These are phyloP conservation scores for Burhinus oedicnemus DNA, from an alignment of 2,113 vertebrate genomes.

Conservation along the genomic window DNA sequence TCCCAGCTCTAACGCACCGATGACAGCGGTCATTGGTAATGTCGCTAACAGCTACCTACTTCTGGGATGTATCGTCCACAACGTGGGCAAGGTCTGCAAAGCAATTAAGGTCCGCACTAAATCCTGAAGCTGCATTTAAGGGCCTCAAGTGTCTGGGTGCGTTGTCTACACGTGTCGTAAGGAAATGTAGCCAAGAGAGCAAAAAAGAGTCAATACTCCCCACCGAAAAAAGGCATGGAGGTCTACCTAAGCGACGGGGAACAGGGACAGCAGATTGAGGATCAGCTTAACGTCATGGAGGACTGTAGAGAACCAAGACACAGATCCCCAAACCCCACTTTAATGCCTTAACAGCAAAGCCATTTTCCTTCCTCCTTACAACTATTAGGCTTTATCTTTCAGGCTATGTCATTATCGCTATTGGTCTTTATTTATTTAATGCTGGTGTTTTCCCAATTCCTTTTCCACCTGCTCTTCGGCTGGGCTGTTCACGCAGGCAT, in stretches of 20 bases:
- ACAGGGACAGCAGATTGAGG: neutral
- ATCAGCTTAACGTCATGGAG: neutral
- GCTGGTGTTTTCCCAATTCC: neutral
- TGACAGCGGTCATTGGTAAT: fast-evolving
- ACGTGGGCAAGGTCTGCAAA: fast-evolving
- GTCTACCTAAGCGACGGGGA: neutral
- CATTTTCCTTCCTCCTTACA: neutral
- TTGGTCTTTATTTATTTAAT: neutral
- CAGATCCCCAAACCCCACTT: neutral
- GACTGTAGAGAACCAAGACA: too few species aligned
- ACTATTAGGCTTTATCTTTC: neutral
- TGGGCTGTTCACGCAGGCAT: neutral
- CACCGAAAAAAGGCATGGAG: fast-evolving
- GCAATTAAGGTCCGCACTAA: neutral
- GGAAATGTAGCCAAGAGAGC: fast-evolving
- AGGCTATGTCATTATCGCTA: neutral
- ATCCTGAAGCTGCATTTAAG: neutral
- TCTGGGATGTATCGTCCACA: fast-evolving
- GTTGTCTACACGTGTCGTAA: neutral
- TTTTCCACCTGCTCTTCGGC: neutral
- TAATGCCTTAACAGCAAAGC: neutral
- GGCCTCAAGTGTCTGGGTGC: neutral
- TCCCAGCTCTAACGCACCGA: neutral
- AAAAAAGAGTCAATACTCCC: neutral
- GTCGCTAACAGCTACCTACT: neutral